Evolutionary conservation across 2,113 vertebrate genomes (phyloP).

Genomic region (Brachypteracias leptosomus): DNA sequence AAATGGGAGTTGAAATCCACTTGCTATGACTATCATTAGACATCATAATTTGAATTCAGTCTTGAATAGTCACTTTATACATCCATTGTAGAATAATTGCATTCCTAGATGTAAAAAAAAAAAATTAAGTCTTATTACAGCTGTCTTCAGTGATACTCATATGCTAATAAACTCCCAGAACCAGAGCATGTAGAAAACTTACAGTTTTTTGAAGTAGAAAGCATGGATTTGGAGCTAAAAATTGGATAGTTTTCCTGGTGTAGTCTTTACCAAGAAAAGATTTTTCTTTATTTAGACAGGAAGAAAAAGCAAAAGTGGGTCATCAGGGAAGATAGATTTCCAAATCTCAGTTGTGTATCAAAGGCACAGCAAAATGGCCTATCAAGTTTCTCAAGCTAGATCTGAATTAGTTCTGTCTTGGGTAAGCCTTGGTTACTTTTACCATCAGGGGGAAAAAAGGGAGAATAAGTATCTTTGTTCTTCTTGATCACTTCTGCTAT

Average conservation of each 20-base stretch:
- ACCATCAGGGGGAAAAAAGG: neutral
- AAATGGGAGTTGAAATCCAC: neutral
- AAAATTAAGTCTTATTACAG: neutral
- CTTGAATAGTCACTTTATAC: neutral
- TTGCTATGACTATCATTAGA: neutral
- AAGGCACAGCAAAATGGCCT: neutral
- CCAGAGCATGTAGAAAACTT: neutral
- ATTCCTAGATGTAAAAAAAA: neutral
- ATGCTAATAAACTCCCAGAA: neutral
- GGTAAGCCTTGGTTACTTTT: neutral
- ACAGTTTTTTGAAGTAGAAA: neutral
- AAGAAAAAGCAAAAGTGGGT: neutral
- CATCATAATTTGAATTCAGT: neutral
- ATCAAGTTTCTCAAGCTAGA: neutral
- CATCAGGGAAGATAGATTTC: neutral
- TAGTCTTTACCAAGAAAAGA: neutral
- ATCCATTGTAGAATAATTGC: neutral
- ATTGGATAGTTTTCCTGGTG: neutral
- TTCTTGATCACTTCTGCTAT: neutral
- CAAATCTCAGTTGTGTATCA: neutral
- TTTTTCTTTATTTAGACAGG: neutral
- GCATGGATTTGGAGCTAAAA: neutral
- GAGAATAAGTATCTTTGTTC: neutral
- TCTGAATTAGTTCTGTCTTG: neutral
- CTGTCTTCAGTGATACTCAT: neutral